Evolutionary conservation across 2,888 invertebrate species (phyloP).

Genomic region (Allophyes oxyacanthae): DNA sequence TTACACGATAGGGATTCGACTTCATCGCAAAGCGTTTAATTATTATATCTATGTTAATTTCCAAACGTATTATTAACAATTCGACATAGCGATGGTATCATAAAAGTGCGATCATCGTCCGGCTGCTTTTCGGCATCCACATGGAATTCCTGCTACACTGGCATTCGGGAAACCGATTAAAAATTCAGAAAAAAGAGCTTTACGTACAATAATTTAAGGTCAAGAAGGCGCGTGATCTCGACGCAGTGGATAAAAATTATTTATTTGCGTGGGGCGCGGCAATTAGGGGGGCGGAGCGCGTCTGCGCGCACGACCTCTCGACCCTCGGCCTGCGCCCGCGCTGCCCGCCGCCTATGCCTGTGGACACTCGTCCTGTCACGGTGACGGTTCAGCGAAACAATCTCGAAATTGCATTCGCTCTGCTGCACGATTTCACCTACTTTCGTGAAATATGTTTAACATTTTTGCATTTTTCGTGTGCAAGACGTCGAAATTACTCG

Average conservation of each 20-base stretch:
- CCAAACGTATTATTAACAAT: conserved; percentile 80
- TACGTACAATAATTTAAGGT: conserved; percentile 84
- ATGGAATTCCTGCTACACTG: conserved; percentile 61
- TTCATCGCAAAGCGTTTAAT: conserved; percentile 60
- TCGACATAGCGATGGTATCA: conserved; percentile 79
- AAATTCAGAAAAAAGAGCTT: conserved; percentile 79
- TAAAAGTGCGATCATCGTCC: conserved; percentile 69
- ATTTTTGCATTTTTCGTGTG: conserved; percentile 42
- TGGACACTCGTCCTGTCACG: conserved; percentile 72
- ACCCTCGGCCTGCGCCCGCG: conserved; percentile 71
- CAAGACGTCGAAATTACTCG: conserved; percentile 36
- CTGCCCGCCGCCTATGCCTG: conserved; percentile 59
- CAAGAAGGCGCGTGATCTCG: conserved; percentile 83
- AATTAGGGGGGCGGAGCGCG: conserved; percentile 88
- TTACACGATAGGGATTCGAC: conserved; percentile 26
- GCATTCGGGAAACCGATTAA: conserved; percentile 80
- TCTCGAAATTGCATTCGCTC: conserved; percentile 76
- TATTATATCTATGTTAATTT: conserved; percentile 69
- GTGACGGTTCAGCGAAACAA: conserved; percentile 71
- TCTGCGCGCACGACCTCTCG: conserved; percentile 85
- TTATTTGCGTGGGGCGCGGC: conserved; percentile 88
- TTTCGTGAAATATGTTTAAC: conserved; percentile 57
- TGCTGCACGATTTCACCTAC: conserved; percentile 73
- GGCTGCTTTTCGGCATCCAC: conserved; percentile 62
- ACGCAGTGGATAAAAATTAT: conserved; percentile 85